These are phyloP conservation scores for Akabosia matsudoensis DNA, from an alignment of 1,140 invertebrate species.

Conservation along the genomic window DNA sequence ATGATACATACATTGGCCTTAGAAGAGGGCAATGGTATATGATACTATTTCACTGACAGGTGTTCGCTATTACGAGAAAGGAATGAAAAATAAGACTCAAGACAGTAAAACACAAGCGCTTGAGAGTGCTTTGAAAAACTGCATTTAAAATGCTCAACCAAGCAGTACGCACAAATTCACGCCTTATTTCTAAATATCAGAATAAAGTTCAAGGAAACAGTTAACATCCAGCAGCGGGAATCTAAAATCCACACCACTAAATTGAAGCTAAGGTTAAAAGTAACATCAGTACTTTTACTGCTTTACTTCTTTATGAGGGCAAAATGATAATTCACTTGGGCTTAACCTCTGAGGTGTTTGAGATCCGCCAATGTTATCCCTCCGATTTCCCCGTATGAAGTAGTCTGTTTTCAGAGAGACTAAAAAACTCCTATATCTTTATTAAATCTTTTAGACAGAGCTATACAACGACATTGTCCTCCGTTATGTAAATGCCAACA, in stretches of 20 bases:
- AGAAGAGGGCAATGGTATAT: too few species aligned
- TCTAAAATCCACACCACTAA: background rate
- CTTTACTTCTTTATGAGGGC: slow-evolving; percentile 2
- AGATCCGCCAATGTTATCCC: background rate
- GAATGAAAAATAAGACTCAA: too few species aligned
- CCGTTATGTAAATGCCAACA: too few species aligned
- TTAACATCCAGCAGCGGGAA: background rate
- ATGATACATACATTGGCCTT: too few species aligned
- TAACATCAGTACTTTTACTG: background rate
- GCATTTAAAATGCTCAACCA: background rate
- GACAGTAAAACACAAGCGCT: too few species aligned
- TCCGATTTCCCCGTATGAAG: background rate
- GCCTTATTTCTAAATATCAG: slow-evolving; percentile 8
- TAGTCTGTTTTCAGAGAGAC: too few species aligned
- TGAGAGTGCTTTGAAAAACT: too few species aligned
- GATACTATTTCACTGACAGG: too few species aligned
- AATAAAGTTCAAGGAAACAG: background rate
- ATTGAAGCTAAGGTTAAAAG: background rate
- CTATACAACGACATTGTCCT: background rate
- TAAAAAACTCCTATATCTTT: background rate
- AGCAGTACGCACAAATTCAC: background rate
- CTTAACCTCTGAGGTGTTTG: background rate
- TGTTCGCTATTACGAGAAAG: too few species aligned
- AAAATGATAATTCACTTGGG: background rate
- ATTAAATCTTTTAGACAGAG: background rate